Evolutionary conservation across 1,140 invertebrate species (phyloP).

Genomic region (Solenopsis invicta): DNA sequence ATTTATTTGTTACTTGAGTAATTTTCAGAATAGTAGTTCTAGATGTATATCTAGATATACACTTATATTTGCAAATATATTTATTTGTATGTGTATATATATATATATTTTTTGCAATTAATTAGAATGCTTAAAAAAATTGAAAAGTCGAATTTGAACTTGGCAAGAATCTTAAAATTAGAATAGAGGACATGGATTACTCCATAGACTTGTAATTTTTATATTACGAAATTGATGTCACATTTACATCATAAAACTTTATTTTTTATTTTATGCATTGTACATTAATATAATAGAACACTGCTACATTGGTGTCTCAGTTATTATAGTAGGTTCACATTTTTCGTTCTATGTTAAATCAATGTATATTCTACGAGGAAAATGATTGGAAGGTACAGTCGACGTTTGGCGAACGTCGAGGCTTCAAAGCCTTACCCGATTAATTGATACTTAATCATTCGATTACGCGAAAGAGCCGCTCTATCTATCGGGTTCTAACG

Average conservation of each 20-base stretch:
- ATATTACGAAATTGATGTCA: neutral
- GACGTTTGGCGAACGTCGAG: neutral
- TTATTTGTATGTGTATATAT: too few species aligned
- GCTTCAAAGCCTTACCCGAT: conserved; percentile 51
- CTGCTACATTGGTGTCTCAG: neutral
- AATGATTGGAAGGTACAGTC: neutral
- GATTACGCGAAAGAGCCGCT: conserved; percentile 66
- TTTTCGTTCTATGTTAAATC: conserved; percentile 7
- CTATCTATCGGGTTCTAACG: conserved; percentile 14
- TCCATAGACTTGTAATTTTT: conserved; percentile 10
- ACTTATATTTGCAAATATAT: too few species aligned
- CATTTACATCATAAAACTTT: neutral
- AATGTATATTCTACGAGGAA: neutral
- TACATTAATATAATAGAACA: neutral
- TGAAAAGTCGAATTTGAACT: neutral
- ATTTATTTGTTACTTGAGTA: neutral
- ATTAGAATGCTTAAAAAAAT: neutral
- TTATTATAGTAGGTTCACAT: neutral
- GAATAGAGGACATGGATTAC: neutral
- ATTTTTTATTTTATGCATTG: neutral
- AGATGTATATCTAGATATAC: neutral
- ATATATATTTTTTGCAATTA: too few species aligned
- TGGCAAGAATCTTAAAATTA: neutral
- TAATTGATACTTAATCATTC: conserved; percentile 77
- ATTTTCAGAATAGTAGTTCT: conserved; percentile 1